Conservation (phyloP, 2,797 vertebrate species). For the Antennarius maculatus region DNA sequence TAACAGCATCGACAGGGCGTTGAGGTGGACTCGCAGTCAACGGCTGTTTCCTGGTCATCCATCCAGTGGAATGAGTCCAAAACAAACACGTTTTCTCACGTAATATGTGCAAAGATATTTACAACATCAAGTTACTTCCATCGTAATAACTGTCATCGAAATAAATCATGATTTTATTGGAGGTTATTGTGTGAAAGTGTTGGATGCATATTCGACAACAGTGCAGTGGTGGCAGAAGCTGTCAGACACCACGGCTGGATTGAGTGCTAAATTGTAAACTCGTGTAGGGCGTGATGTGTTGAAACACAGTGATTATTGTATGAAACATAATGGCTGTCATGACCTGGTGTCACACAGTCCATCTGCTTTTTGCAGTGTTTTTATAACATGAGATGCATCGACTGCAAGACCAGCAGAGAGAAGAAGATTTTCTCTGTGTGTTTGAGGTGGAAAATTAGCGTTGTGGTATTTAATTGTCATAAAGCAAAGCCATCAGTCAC, state of each 20-base stretch:
- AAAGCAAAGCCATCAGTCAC: background rate
- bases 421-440: background rate
- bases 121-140: too few relatives aligned
- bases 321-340: slow-evolving; percentile 12
- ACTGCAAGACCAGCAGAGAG: slow-evolving; percentile 10
- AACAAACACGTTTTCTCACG: background rate
- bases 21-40: slow-evolving; percentile 4
- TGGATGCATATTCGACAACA: too few relatives aligned
- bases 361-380: slow-evolving; percentile 6
- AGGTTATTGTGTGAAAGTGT: too few relatives aligned
- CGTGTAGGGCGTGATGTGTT: too few relatives aligned
- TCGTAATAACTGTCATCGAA: too few relatives aligned
- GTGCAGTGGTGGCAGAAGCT: too few relatives aligned
- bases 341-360: slow-evolving; percentile 24
- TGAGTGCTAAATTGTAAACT: too few relatives aligned
- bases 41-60: slow-evolving; percentile 2
- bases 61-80: background rate
- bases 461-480: background rate
- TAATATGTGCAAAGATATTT: background rate
- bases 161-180: too few relatives aligned
- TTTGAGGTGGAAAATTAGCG: background rate
- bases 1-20: slow-evolving; percentile 29
- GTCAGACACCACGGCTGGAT: background rate
- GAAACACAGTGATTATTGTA: background rate
- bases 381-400: slow-evolving; percentile 11